These are phyloP conservation scores for Sebastes minor DNA, from an alignment of 2,797 vertebrate species.

Conservation along the genomic window DNA sequence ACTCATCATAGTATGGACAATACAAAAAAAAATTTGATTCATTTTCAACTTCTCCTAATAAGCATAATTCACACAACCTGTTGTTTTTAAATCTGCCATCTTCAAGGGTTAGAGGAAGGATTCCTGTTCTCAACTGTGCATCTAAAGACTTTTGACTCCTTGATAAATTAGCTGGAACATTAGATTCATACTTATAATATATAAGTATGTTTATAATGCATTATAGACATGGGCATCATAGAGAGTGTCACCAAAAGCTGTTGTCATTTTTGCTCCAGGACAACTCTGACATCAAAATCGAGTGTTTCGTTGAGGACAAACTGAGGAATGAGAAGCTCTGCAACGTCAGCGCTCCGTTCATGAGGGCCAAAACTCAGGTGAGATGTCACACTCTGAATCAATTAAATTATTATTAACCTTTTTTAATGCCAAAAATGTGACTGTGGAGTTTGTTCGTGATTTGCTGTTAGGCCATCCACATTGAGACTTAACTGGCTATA, in stretches of 20 bases:
- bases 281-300: constrained; percentile 88
- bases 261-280: constrained; percentile 78
- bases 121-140: too few species aligned
- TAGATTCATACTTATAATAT: too few species aligned
- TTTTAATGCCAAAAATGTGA: not conserved
- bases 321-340: constrained; percentile 85
- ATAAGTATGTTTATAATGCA: not conserved
- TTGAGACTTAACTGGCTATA: not conserved
- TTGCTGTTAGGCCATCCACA: not conserved
- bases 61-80: too few species aligned
- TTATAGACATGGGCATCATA: not conserved
- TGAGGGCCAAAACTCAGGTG: constrained; percentile 92
- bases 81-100: too few species aligned
- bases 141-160: rapidly evolving
- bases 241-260: not conserved
- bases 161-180: too few species aligned
- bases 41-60: too few species aligned
- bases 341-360: constrained; percentile 93
- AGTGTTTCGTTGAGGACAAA: constrained; percentile 84
- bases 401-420: not conserved
- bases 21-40: too few species aligned
- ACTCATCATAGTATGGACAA: too few species aligned
- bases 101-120: too few species aligned
- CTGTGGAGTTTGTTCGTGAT: not conserved
- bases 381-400: not conserved